A percentile compares a stretch with the other conserved stretches of the same genome.
These are phyloP conservation scores for Pycnomerus fuliginosus DNA, from an alignment of 2,888 invertebrate genomes.

Conservation along the genomic window DNA sequence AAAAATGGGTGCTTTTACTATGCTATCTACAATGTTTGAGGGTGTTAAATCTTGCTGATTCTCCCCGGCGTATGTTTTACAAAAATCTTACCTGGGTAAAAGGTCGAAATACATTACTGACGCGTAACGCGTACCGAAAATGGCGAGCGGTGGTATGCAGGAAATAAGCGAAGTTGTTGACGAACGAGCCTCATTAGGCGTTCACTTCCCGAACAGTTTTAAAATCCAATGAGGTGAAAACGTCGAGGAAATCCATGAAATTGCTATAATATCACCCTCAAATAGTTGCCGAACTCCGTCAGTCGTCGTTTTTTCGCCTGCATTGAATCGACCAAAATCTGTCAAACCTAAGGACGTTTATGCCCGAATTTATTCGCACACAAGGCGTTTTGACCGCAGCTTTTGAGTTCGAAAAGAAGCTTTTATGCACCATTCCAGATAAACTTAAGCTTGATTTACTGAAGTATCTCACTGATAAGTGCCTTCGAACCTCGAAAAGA, in stretches of 20 bases:
- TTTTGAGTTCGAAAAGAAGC: constrained; percentile 13
- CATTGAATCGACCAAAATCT: no score
- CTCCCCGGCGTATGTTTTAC: no score
- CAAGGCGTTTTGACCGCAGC: constrained; percentile 1
- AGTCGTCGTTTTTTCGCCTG: constrained; percentile 13
- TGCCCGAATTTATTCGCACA: constrained; percentile 1
- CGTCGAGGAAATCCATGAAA: constrained; percentile 30
- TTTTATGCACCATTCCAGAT: constrained; percentile 35
- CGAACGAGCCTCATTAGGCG: constrained; percentile 5
- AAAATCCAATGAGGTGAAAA: constrained; percentile 35
- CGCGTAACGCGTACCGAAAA: no score
- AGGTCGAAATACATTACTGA: no score
- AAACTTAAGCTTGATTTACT: constrained; percentile 37
- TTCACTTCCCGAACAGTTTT: constrained; percentile 26
- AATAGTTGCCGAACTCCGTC: constrained; percentile 34
- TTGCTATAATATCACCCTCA: constrained; percentile 30
- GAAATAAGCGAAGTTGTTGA: constrained; percentile 8
- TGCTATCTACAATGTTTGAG: no score
- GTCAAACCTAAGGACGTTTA: not conserved
- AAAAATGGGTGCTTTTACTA: no score
- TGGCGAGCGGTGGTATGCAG: no score
- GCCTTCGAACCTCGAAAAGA: constrained; percentile 20
- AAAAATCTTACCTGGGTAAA: no score
- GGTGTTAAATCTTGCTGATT: no score
- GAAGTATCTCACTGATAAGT: constrained; percentile 31